Evolutionary conservation across 2,888 invertebrate species (phyloP).

Genomic region (Chrysotoxum bicinctum): DNA sequence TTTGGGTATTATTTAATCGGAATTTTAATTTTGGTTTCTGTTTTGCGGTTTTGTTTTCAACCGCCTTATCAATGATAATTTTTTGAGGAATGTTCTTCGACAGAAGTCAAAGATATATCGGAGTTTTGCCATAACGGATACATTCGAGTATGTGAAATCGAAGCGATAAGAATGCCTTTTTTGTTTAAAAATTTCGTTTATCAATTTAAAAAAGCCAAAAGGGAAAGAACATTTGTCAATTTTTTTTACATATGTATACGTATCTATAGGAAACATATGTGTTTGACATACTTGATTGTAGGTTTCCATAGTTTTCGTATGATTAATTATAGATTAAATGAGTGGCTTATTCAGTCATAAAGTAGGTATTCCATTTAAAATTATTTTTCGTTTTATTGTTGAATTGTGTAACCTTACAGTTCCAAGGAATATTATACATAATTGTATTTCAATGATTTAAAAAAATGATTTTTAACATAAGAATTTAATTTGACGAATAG

Average conservation of each 20-base stretch:
- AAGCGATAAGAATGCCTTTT: not conserved
- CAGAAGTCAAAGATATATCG: constrained; percentile 20
- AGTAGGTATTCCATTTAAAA: not conserved
- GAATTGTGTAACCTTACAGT: too few relatives aligned
- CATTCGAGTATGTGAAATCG: constrained; percentile 3
- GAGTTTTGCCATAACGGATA: constrained; percentile 69
- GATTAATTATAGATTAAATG: not conserved
- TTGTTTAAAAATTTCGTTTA: not conserved
- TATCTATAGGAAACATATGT: not conserved
- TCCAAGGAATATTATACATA: too few relatives aligned
- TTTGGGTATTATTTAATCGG: constrained; percentile 5
- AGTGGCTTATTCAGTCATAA: not conserved
- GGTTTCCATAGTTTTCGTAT: not conserved
- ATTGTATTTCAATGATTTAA: too few relatives aligned
- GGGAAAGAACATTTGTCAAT: not conserved
- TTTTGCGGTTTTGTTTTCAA: constrained; percentile 24
- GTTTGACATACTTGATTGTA: not conserved
- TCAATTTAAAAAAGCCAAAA: not conserved
- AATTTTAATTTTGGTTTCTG: constrained; percentile 8
- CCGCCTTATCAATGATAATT: constrained; percentile 42
- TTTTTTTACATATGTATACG: too few relatives aligned
- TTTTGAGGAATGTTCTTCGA: constrained; percentile 46
- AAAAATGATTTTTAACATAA: too few relatives aligned
- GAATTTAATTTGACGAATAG: too few relatives aligned
- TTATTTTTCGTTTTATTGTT: too few relatives aligned